Evolutionary conservation across 2,888 invertebrate genomes (phyloP), one percentile per base, ranked within the genome.

Genomic region (Cheilosia scutellata): DNA sequence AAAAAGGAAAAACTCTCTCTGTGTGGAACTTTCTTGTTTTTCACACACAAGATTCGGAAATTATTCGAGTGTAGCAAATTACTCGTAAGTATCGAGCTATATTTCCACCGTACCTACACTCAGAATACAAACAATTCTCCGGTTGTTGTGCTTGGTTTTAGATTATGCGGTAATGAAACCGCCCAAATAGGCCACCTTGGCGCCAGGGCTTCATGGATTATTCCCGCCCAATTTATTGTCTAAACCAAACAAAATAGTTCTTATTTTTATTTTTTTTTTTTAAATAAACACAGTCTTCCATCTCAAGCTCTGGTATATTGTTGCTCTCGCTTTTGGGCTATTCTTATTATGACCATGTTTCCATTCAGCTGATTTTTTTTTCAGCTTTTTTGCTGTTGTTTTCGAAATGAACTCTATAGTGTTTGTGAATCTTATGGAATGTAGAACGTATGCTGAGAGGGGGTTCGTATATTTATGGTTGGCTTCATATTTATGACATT

Each of bases 161-260:
- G 71, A 71, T 80, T 51, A 53, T 76, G 80, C 66, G 82, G 82
- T 62, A 86, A 86, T 86, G 82, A 86, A 86, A 82, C 82, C 80
- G 76, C 82, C 82, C 82, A 86, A 86, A 82, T 82, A 82, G 86
- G 86, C 86, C 86, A 82, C 68, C 82, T 86, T 82, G 86, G 86
- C 86, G 86, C 86, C 82, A 86, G 75, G 75, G 76, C 40, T 55
- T 80, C 65, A 60, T 72, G 66, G 80, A 76, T 66, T 80, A 80
- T 68, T 74, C 71, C 74, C 72, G 68, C 74, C 80, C 72, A 74
- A 80, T 80, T 53, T 76, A 82, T 82, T 82, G 76, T 82, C 71
- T 86, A 72, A 72, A 80, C 72, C 77, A 86, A 82, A 86, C 82
- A 82, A 86, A 74, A 80, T 68, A 37, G 29, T 55, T 55, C 63